Evolutionary conservation across 2,797 vertebrate genomes (phyloP), one percentile per base, ranked within the genome.

Genomic region (Platyrinchus mystaceus): DNA sequence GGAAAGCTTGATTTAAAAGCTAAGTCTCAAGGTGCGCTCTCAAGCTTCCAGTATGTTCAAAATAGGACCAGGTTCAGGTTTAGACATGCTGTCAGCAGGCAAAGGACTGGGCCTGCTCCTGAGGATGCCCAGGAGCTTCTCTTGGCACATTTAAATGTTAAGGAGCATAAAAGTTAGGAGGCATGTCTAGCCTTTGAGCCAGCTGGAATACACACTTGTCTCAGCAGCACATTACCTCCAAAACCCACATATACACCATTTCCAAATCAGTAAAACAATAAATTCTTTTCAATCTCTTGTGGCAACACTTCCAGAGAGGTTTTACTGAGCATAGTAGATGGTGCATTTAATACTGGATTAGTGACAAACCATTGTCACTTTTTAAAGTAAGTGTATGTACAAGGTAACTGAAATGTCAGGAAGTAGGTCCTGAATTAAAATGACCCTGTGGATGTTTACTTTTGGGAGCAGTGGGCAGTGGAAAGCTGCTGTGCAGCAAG

Each of bases 151-250:
- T 63, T 74, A 52, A 94, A 67, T 86, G 68, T 60, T 95, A 92
- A 86, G 77, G 73, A 95, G 79, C 43, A 88, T 88, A 70, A 84
- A 92, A 95, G 87, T 91, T 74, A 46, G 89, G 80, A 95, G 95
- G 95, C 95, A 96, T 94, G 94, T 96, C 96, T 96, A 96, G 93
- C 93, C 93, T 95, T 92, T 78, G 87, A 92, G 95, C 91, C 95
- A 97, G 85, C 94, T 96, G 95, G 94, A 97, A 94, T 66, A 96
- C 28, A 0, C 89, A 19, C 80, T 97, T 91, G 96, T 95, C 93
- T 95, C 94, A 93, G 91, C 93, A 96, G 87, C 80, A 80, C 59
- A 82, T 92, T 94, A 91, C 80, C 92, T 95, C 88, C 67, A 73
- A 82, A 96, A 64, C 73, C 69, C 89, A 84, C 94, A 94, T 79